Evolutionary conservation across 2,113 vertebrate genomes (phyloP), one percentile per base, ranked within the genome.

Genomic region (Psilopsiagon aurifrons): DNA sequence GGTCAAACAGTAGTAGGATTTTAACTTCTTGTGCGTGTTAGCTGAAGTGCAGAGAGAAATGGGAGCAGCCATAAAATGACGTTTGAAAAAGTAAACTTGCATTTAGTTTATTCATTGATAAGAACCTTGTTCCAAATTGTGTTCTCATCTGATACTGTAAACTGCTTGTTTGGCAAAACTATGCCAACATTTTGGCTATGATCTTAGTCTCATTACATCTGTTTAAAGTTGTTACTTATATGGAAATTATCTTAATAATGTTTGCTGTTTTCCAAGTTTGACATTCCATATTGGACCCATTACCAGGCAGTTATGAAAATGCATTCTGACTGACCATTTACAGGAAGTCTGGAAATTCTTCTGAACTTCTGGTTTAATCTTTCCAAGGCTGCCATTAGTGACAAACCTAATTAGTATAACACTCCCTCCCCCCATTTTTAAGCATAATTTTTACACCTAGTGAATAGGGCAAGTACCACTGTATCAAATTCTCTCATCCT

Each of bases 241-340:
- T 97, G 86, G 83, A 95, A 96, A 92, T 76, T 69, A 90, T 59
- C 92, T 97, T 90, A 80, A 57, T 57, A 76, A 91, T 41, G 22
- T 90, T 96, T 96, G 92, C 92, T 64, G 7, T 95, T 96, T 97
- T 96, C 57, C 83, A 46, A 88, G 92, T 90, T 67, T 95, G 92
- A 74, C 74, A 3, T 93, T 83, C 78, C 22, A 15, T 90, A 81
- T 83, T 83, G 9, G 88, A 84, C 94, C 85, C 90, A 41, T 97
- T 68, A 86, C 41, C 87, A 93, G 89, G 80, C 88, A 91, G 33
- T 97, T 97, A 92, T 4, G 92, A 79, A 96, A 97, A 92, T 75
- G 27, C 77, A 10, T 83, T 88, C 29, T 35, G 91, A 95, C 86
- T 69, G 85, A 78, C 83, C 63, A 44, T 68, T 85, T 96, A 90